These are phyloP conservation scores for Sylvicola cinctus DNA, from an alignment of 2,888 invertebrate species.

Conservation along the genomic window DNA sequence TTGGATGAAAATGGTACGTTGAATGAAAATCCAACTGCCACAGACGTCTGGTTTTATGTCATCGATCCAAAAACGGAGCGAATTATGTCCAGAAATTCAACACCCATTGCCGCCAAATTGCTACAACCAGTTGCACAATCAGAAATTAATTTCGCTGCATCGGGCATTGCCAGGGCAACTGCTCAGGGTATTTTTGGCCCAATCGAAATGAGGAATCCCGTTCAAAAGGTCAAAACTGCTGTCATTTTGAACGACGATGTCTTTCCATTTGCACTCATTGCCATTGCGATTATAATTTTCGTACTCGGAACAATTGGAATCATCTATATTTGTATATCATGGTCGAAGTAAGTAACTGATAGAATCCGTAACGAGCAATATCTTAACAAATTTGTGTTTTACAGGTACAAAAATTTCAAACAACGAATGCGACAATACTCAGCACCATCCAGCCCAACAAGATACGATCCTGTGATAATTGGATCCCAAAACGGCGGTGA, in stretches of 20 bases:
- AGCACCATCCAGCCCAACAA: conserved; percentile 34
- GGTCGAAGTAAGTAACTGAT: conserved; percentile 53
- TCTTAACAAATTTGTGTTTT: conserved; percentile 7
- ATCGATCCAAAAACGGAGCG: conserved; percentile 58
- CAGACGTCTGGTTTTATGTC: conserved; percentile 75
- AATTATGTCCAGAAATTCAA: conserved; percentile 51
- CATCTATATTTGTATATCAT: conserved; percentile 81
- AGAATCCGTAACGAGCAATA: not conserved
- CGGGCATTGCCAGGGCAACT: conserved; percentile 42
- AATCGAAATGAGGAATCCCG: conserved; percentile 20
- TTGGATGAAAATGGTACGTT: conserved; percentile 55
- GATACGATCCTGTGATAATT: conserved; percentile 46
- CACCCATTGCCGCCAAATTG: conserved; percentile 43
- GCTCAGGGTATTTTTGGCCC: conserved; percentile 42
- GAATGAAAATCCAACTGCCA: conserved; percentile 44
- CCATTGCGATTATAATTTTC: conserved; percentile 74
- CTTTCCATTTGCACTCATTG: conserved; percentile 74
- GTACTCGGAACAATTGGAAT: conserved; percentile 74
- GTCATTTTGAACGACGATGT: conserved; percentile 42
- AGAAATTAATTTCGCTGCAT: conserved; percentile 45
- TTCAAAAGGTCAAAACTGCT: conserved; percentile 27
- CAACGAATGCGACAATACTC: conserved; percentile 61
- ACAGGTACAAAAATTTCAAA: conserved; percentile 71
- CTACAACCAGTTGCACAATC: conserved; percentile 39
- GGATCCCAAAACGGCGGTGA: conserved; percentile 23